Evolutionary conservation across 1,140 invertebrate genomes (phyloP).

Genomic region (Harpegnathos saltator): DNA sequence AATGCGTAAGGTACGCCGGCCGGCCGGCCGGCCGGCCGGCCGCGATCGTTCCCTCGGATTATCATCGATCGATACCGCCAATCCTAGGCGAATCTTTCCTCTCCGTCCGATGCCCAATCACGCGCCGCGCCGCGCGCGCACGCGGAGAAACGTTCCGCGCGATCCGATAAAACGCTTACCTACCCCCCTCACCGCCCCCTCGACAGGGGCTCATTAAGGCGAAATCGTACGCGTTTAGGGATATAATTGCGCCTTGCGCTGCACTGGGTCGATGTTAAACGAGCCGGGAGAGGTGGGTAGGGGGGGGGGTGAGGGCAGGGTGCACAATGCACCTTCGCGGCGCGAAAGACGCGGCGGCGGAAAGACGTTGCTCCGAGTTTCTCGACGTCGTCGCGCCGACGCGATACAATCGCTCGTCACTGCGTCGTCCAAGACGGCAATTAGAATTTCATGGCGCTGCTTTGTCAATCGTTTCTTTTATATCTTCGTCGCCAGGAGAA

Average conservation of each 20-base stretch:
- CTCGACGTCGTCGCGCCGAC: constrained; percentile 3
- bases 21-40: no score
- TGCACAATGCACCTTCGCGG: constrained; percentile 20
- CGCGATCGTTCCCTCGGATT: constrained; percentile 78
- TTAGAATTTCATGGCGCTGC: no score
- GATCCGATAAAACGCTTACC: constrained; percentile 43
- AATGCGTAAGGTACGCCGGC: constrained; percentile 75
- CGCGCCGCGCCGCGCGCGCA: constrained; percentile 52
- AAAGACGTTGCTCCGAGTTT: not conserved
- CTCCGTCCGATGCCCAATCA: constrained; percentile 64
- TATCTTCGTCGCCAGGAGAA: no score
- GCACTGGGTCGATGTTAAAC: constrained; percentile 25
- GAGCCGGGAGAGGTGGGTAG: not conserved
- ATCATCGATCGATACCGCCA: constrained; percentile 77
- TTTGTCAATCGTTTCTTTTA: no score
- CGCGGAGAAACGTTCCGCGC: constrained; percentile 36
- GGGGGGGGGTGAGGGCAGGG: no score
- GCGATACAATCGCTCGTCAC: not conserved
- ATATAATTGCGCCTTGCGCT: constrained; percentile 44
- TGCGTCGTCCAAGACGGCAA: constrained; percentile 7
- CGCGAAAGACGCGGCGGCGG: constrained; percentile 20
- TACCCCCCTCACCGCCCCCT: constrained; percentile 8
- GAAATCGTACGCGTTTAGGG: constrained; percentile 39
- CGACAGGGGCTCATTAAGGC: constrained; percentile 43
- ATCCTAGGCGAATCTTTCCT: constrained; percentile 72